These are phyloP conservation scores for Pseudorectes ferrugineus DNA, from an alignment of 2,113 vertebrate genomes.

Conservation along the genomic window DNA sequence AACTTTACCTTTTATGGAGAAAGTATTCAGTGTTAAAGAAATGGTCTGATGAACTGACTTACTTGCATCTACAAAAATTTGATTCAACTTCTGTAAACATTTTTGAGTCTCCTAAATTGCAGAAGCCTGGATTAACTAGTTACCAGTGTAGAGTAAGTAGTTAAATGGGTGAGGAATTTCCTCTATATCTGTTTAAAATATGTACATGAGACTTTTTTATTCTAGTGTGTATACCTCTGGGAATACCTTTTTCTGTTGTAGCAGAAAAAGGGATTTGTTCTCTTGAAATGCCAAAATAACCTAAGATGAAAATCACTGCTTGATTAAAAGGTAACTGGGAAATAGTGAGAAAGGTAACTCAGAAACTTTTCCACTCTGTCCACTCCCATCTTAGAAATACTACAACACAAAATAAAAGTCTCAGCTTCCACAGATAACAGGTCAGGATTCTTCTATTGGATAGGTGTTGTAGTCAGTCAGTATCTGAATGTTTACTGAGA, in stretches of 20 bases:
- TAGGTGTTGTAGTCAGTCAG: neutral
- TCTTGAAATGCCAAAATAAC: neutral
- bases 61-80: neutral
- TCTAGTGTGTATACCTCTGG: neutral
- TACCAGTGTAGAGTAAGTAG: neutral
- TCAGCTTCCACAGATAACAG: neutral
- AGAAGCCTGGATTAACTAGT: neutral
- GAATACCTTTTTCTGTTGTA: neutral
- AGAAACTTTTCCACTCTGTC: neutral
- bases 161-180: neutral
- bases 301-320: neutral
- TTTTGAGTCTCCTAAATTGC: neutral
- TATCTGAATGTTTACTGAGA: neutral
- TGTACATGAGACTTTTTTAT: neutral
- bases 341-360: neutral
- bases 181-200: neutral
- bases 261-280: neutral
- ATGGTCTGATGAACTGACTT: neutral
- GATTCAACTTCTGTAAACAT: neutral
- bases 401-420: neutral
- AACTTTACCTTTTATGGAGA: neutral
- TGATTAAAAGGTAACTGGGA: neutral
- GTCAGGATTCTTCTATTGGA: neutral
- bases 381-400: neutral
- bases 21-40: neutral